Conservation (phyloP, 2,797 vertebrate species). For the Chelonia mydas region DNA sequence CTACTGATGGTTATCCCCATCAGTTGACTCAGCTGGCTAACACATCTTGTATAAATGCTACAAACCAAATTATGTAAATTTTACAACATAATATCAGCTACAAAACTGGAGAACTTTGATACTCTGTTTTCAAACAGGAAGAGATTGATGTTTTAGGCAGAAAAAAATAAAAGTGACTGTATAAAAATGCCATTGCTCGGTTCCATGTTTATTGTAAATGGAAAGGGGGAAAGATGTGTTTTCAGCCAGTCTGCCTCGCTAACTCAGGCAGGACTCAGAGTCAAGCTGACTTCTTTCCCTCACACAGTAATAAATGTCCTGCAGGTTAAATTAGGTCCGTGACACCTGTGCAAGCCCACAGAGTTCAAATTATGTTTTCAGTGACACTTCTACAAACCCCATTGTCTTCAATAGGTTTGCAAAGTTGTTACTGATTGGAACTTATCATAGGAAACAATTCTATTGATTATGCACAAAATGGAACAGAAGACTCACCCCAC, state of each 20-base stretch:
- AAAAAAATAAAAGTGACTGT: not conserved
- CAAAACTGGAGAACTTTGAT: not conserved
- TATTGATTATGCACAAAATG: not conserved
- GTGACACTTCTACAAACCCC: not conserved
- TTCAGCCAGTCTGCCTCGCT: not conserved
- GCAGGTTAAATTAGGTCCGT: not conserved
- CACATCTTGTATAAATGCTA: not conserved
- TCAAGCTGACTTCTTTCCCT: not conserved
- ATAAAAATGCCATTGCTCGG: not conserved
- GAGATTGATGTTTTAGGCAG: not conserved
- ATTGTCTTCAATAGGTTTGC: not conserved
- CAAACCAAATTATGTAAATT: not conserved
- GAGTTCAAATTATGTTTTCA: not conserved
- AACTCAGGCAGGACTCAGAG: not conserved
- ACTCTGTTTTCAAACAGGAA: not conserved
- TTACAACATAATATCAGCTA: not conserved
- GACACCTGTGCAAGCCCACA: not conserved
- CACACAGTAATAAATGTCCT: not conserved
- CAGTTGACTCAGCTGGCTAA: not conserved
- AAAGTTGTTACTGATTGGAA: not conserved
- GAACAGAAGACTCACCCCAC: not conserved
- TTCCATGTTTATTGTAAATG: not conserved
- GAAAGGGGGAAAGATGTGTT: constrained; percentile 7
- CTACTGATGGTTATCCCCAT: constrained; percentile 26
- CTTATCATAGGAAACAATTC: constrained; percentile 3